A percentile compares a stretch with the other conserved stretches of the same genome.
Conservation (phyloP, 1,140 invertebrate species). For the Maniola jurtina region DNA sequence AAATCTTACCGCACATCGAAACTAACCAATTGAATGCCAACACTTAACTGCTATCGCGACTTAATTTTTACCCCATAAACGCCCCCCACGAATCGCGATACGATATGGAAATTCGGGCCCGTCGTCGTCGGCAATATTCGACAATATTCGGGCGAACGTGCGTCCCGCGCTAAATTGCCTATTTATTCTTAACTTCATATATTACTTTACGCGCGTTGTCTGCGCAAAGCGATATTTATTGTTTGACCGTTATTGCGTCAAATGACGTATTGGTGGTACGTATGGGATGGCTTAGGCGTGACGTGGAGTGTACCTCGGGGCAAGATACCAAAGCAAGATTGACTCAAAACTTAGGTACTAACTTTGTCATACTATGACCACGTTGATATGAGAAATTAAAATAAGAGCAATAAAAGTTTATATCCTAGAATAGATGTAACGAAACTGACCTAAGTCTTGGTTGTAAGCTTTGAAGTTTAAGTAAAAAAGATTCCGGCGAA, state of each 20-base stretch:
- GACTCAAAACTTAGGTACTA: no score
- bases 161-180: constrained; percentile 76
- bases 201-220: constrained; percentile 78
- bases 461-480: no score
- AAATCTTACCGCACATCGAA: constrained; percentile 14
- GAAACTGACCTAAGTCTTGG: no score
- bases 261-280: constrained; percentile 72
- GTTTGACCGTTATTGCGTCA: constrained; percentile 76
- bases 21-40: constrained; percentile 63
- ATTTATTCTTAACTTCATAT: constrained; percentile 80
- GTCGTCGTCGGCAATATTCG: constrained; percentile 70
- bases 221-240: constrained; percentile 78
- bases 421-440: no score
- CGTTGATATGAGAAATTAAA: no score
- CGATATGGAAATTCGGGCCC: constrained; percentile 73
- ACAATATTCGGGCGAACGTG: constrained; percentile 78
- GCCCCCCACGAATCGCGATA: constrained; percentile 71
- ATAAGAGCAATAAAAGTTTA: no score
- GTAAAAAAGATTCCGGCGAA: no score
- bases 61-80: constrained; percentile 78
- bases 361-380: background rate
- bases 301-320: constrained; percentile 23
- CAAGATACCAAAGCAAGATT: background rate
- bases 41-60: constrained; percentile 56
- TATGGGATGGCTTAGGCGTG: constrained; percentile 58